Base-by-base conservation (phyloP, 92 coral and sea anemone genomes). In the Epizoanthus rinbou region DNA sequence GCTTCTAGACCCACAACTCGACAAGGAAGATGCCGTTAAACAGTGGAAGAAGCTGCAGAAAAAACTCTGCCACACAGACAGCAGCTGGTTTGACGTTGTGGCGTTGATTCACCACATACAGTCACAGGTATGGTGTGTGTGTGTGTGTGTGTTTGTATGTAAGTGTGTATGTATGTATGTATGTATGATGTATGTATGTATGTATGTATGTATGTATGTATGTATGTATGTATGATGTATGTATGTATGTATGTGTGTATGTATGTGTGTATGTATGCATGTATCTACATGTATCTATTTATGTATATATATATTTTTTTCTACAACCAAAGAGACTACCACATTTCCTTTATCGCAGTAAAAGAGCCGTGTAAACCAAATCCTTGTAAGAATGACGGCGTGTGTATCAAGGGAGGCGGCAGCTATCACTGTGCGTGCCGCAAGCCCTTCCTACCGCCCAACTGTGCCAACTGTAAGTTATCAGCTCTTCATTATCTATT, bases 351-450 rank as follows among this genome's bases (percentile, higher is more conserved):
- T 23, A 25, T 45, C 8, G 35, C 76, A 71, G 76, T n/a, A 17
- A 7, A 25, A 8, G 76, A 71, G 76, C 45, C 39, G 18, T 71
- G 76, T 23, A 71, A 71, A 45, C 76, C 76, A 43, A 71, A 71
- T 71, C 76, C 76, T 71, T 71, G 76, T 71, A 71, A 71, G 56
- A 71, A 71, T 33, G 50, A 71, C 9, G 76, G 76, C 3, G 76
- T 71, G 24, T 71, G 76, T 71, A 17, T 71, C 4, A 71, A 37
- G 47, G 56, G n/a, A 47, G 76, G 76, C 54, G 23, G 57, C 16
- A 13, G 57, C 28, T n/a, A 71, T 71, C 76, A 25, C 57, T 71
- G 76, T 22, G 58, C 43, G 17, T 71, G 76, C 50, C 58, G 58
- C 57, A 53, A 71, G 57, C 76, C 76, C n/a, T 71, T 41, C 76